Conservation (phyloP, 92 coral and sea anemone species). For the Pocillopora grandis region DNA sequence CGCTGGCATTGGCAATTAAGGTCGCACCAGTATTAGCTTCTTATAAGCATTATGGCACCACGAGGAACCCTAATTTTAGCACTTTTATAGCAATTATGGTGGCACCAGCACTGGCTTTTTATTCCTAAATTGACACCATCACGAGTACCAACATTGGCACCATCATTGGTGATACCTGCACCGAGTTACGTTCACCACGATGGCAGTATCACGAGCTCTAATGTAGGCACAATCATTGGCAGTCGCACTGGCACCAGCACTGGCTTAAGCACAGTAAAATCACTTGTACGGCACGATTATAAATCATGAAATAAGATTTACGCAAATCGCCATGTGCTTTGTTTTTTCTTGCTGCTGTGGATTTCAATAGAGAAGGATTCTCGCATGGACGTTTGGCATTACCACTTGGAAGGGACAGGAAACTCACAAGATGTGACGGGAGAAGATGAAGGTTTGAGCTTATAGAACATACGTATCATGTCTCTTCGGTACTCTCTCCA, state of each 20-base stretch:
- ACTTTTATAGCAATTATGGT: too few relatives aligned
- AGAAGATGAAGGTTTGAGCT: conserved; percentile 32
- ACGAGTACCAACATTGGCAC: not conserved
- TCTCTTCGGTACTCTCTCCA: too few relatives aligned
- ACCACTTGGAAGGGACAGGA: conserved; percentile 37
- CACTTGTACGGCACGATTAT: not conserved
- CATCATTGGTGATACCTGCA: not conserved
- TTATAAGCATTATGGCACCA: too few relatives aligned
- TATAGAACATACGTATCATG: not conserved
- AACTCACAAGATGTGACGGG: conserved; percentile 1
- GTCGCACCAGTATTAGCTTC: too few relatives aligned
- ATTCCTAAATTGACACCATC: not conserved
- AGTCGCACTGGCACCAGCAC: not conserved
- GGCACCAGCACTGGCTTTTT: too few relatives aligned
- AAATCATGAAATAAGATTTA: not conserved
- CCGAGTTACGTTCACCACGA: not conserved
- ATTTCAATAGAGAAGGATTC: conserved; percentile 29
- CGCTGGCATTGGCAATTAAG: too few relatives aligned
- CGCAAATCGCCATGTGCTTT: not conserved
- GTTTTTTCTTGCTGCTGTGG: conserved; percentile 13
- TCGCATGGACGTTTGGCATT: conserved; percentile 41
- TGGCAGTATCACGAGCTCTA: not conserved
- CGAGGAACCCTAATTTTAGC: too few relatives aligned
- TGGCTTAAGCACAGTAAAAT: not conserved
- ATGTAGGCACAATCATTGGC: not conserved